Evolutionary conservation across 2,888 invertebrate genomes (phyloP), one percentile per base, ranked within the genome.

Genomic region (Polydesmus complanatus): DNA sequence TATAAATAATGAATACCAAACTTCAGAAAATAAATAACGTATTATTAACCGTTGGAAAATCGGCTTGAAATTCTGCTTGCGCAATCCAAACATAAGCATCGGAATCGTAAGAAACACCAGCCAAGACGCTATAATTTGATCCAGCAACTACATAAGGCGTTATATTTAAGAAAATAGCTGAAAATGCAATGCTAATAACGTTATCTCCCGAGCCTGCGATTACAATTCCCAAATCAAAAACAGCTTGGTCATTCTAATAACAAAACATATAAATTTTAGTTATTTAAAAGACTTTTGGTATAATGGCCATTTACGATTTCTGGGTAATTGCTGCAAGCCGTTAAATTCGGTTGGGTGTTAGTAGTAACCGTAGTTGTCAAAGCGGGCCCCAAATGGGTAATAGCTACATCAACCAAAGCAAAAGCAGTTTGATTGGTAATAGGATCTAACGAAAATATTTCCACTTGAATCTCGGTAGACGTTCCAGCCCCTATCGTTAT

Each of bases 21-120:
- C 5, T 22, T 19, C 2, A 3, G 18, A 2, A 23, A 2, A 19
- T 1, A 27, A n/a, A 55, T 14, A 27, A 55, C 19, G 23, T 8
- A 53, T 1, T 21, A 23, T 5, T 8, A 23, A 19, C 54, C 2
- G 26, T 3, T 14, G 58, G 26, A 27, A 58, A 37, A 19, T 55
- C 49, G 14, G 60, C 60, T 2, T 19, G 11, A 48, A 27, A 54
- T 2, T 23, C 2, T 2, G 55, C 55, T 48, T 54, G 54, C 21
- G 27, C 54, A 37, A 60, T 55, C 60, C 54, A 55, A 11, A 60
- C 27, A 19, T 55, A 60, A 21, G 54, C 23, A 55, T 54, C 60
- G 26, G 54, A 53, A 25, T 60, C 60, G 25, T 60, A 60, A 25
- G 37, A 22, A 8, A 37, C 60, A 14, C 60, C 60, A 14, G 60